phyloP scores from a whole-genome alignment of 2,888 invertebrate species.

The Cataglyphis livida region DNA sequence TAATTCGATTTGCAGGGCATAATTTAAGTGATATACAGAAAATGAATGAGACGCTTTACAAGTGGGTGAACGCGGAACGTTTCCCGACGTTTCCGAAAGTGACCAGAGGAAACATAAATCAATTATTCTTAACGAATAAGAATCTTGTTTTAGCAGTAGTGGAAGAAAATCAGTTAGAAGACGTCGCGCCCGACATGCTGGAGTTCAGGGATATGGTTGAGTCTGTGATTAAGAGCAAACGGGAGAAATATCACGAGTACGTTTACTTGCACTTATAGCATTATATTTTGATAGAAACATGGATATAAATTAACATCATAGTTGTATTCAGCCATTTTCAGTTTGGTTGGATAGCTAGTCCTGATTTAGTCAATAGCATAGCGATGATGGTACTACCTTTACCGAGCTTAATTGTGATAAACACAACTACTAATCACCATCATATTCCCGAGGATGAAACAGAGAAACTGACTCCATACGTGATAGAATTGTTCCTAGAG shows the following conservation, averaged over 20 bases:
- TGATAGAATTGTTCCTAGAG: constrained; percentile 91
- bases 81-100: constrained; percentile 96
- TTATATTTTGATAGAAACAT: background rate
- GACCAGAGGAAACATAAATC: constrained; percentile 93
- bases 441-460: constrained; percentile 96
- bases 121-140: constrained; percentile 94
- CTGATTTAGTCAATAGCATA: constrained; percentile 96
- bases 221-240: constrained; percentile 90
- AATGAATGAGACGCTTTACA: constrained; percentile 91
- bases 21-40: constrained; percentile 85
- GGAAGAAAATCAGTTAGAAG: constrained; percentile 94
- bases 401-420: constrained; percentile 95
- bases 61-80: constrained; percentile 96
- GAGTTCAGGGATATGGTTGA: constrained; percentile 95
- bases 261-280: constrained; percentile 59
- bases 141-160: constrained; percentile 95
- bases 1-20: constrained; percentile 71
- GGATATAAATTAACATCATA: constrained; percentile 39
- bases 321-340: constrained; percentile 89
- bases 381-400: constrained; percentile 94
- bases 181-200: constrained; percentile 92
- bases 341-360: constrained; percentile 97
- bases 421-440: constrained; percentile 96
- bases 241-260: constrained; percentile 92
- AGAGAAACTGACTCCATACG: constrained; percentile 92